Evolutionary conservation across 2,888 invertebrate genomes (phyloP), one percentile per base, ranked within the genome.

Genomic region (Nemurella pictetii): DNA sequence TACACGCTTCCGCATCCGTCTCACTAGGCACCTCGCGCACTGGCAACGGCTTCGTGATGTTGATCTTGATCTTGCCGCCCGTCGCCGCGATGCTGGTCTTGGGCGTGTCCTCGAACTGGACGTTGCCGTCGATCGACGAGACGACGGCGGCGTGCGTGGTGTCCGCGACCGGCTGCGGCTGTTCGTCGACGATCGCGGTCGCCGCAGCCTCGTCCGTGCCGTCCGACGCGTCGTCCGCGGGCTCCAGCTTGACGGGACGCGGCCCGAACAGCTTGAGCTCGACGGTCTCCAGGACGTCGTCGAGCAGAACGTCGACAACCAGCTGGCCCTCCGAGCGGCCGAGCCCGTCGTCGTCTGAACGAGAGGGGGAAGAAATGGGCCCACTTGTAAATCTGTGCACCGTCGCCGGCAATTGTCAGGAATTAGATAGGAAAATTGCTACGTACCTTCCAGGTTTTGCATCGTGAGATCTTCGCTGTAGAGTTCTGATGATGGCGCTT

Each of bases 41-140:
- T 86, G 87, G 88, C 87, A 94, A 89, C 12, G 94, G 92, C 90
- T 95, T 96, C 88, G 94, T 94, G 89, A 96, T 96, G 91, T 96
- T 96, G 90, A 96, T 96, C 88, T 95, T 94, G 87, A 96, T 96
- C 89, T 93, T 94, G 88, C 93, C 93, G n/a, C 78, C 85, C 90
- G 91, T 86, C 88, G 89, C 88, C 7, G 91, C 88, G 27, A 72
- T 29, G 55, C 15, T 26, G 27, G 92, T 90, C 15, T 92, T 90
- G 0, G 92, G 89, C 0, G 93, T 91, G 84, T 92, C 92, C 75
- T 93, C 93, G 15, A 93, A 90, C 88, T 96, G 95, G 9, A 95
- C 92, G 89, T 96, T 96, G 73, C 96, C 96, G 89, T 96, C 96
- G 87, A 96, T 95, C 0, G 95, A 93, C 35, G 94, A 93, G 81